Evolutionary conservation across 2,888 invertebrate genomes (phyloP).

Genomic region (Drosophila helvetica): DNA sequence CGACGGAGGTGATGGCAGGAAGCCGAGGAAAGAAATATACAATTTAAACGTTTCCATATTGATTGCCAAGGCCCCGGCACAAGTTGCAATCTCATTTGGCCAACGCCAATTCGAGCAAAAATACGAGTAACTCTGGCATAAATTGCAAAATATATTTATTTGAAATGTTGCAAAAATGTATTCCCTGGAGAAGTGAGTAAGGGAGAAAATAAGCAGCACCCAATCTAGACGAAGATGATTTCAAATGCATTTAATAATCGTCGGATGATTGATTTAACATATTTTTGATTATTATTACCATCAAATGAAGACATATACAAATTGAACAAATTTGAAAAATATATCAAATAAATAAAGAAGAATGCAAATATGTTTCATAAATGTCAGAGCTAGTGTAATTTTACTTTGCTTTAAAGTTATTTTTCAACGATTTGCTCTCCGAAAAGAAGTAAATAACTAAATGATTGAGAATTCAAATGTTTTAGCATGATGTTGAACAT

Average conservation of each 20-base stretch:
- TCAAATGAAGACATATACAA: background rate
- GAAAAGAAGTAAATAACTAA: background rate
- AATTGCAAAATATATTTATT: constrained; percentile 11
- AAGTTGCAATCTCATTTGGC: constrained; percentile 53
- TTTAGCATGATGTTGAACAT: too few species aligned
- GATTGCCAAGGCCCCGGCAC: constrained; percentile 21
- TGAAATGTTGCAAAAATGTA: background rate
- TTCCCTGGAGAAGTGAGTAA: background rate
- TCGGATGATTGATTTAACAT: background rate
- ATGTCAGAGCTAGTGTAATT: background rate
- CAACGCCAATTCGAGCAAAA: constrained; percentile 7
- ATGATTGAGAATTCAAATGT: background rate
- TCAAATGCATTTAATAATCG: background rate
- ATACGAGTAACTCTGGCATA: constrained; percentile 2
- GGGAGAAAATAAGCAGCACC: too few species aligned
- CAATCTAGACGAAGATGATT: background rate
- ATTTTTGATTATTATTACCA: background rate
- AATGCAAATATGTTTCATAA: background rate
- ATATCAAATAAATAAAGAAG: background rate
- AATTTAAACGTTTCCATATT: constrained; percentile 43
- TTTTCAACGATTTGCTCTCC: background rate
- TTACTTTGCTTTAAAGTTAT: background rate
- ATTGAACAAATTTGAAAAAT: background rate
- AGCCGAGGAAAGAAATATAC: constrained; percentile 18
- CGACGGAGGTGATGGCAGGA: constrained; percentile 21